Percentiles rank a stretch among this genome's conserved stretches.
Evolutionary conservation across 2,797 vertebrate genomes (phyloP).

Genomic region (Myotis pilosus): DNA sequence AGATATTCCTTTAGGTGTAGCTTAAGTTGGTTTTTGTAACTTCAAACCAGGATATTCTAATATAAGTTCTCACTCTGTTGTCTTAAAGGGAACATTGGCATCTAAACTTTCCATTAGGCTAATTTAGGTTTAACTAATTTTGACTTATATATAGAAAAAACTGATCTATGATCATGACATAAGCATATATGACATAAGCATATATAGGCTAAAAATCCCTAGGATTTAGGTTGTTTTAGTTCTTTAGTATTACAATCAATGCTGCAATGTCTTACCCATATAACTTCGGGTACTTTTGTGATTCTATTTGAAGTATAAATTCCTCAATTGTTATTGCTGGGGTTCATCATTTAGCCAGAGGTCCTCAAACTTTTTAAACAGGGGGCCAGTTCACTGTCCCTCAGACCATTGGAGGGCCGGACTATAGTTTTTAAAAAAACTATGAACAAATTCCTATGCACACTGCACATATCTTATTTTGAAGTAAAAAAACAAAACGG

Average conservation of each 20-base stretch:
- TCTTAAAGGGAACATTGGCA: not conserved
- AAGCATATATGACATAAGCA: not conserved
- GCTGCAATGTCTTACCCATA: not conserved
- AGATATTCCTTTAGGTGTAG: not conserved
- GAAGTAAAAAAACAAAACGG: too few species aligned
- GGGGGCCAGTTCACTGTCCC: too few species aligned
- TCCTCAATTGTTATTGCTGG: not conserved
- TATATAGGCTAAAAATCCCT: not conserved
- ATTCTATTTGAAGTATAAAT: constrained; percentile 3
- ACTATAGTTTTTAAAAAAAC: too few species aligned
- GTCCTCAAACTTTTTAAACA: too few species aligned
- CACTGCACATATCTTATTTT: too few species aligned
- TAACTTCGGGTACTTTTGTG: not conserved
- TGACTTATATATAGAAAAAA: not conserved
- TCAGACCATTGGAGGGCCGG: too few species aligned
- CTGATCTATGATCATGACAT: not conserved
- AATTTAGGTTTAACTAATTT: constrained; percentile 7
- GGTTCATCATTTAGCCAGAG: not conserved
- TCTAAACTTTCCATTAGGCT: not conserved
- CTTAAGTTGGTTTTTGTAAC: not conserved
- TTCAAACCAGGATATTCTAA: not conserved
- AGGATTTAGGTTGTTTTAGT: not conserved
- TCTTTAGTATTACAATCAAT: not conserved
- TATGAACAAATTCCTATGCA: too few species aligned
- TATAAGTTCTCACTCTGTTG: not conserved